Evolutionary conservation across 1,140 invertebrate genomes (phyloP).

Genomic region (Patella vulgata): DNA sequence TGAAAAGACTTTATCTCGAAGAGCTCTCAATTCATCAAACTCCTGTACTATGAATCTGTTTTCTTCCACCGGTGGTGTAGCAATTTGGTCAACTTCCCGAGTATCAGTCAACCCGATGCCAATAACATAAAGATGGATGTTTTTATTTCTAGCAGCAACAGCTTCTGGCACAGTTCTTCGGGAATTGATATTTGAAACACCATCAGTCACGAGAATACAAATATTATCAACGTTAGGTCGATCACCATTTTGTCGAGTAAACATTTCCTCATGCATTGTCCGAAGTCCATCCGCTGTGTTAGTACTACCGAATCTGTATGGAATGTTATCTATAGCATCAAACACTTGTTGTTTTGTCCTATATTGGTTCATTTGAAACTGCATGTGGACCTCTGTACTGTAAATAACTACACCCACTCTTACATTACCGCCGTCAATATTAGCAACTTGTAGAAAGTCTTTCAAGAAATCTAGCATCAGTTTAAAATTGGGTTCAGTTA

Average conservation of each 20-base stretch:
- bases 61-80: conserved; percentile 26
- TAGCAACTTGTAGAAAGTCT: conserved; percentile 35
- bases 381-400: conserved; percentile 33
- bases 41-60: conserved; percentile 45
- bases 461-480: conserved; percentile 43
- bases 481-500: conserved; percentile 39
- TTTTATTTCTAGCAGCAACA: conserved; percentile 13
- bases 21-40: conserved; percentile 43
- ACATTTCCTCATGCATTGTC: conserved; percentile 26
- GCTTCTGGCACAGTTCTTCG: conserved; percentile 34
- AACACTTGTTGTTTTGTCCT: conserved; percentile 25
- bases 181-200: conserved; percentile 40
- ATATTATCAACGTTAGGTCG: conserved; percentile 33
- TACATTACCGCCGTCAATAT: conserved; percentile 38
- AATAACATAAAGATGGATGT: conserved; percentile 45
- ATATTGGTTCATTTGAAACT: conserved; percentile 42
- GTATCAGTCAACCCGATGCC: conserved; percentile 48
- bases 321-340: conserved; percentile 38
- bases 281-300: conserved; percentile 40
- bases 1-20: conserved; percentile 39
- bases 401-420: conserved; percentile 43
- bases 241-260: conserved; percentile 28
- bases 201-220: conserved; percentile 43
- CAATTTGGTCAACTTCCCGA: conserved; percentile 39
- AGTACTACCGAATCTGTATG: conserved; percentile 42